Evolutionary conservation across 1,140 invertebrate genomes (phyloP).

Genomic region (Drosophila prosaltans): DNA sequence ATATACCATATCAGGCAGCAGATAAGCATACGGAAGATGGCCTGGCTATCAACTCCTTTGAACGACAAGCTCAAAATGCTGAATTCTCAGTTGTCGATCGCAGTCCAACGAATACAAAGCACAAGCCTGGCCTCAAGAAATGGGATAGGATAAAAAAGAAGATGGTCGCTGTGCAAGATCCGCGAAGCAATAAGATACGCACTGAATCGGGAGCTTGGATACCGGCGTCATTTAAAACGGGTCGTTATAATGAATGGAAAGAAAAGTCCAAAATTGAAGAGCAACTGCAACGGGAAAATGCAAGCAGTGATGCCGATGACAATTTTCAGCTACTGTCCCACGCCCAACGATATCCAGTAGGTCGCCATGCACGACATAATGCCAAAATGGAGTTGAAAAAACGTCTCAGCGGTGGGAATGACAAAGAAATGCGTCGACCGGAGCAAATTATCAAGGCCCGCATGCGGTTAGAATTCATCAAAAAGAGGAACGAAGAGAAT

Average conservation of each 20-base stretch:
- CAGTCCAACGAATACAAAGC: constrained; percentile 85
- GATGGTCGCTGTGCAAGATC: constrained; percentile 90
- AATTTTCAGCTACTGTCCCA: constrained; percentile 66
- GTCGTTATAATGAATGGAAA: constrained; percentile 94
- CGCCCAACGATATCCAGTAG: constrained; percentile 83
- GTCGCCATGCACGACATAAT: constrained; percentile 86
- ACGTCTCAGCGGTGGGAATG: constrained; percentile 70
- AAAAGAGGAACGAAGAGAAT: constrained; percentile 69
- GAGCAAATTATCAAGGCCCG: constrained; percentile 89
- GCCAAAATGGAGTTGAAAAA: constrained; percentile 85
- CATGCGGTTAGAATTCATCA: constrained; percentile 77
- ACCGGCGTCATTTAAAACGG: constrained; percentile 95
- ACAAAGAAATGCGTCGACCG: constrained; percentile 86
- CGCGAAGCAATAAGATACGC: constrained; percentile 91
- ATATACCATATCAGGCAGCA: constrained; percentile 92
- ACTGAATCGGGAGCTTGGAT: constrained; percentile 98
- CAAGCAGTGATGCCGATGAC: constrained; percentile 85
- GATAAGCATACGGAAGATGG: constrained; percentile 95
- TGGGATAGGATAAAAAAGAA: constrained; percentile 97
- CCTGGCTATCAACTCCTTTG: constrained; percentile 91
- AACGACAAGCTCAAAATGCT: constrained; percentile 88
- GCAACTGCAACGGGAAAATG: constrained; percentile 85
- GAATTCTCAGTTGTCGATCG: constrained; percentile 93
- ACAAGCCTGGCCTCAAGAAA: constrained; percentile 86
- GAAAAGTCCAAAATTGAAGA: constrained; percentile 90